Evolutionary conservation across 2,888 invertebrate species (phyloP).

Genomic region (Dusona sp.): DNA sequence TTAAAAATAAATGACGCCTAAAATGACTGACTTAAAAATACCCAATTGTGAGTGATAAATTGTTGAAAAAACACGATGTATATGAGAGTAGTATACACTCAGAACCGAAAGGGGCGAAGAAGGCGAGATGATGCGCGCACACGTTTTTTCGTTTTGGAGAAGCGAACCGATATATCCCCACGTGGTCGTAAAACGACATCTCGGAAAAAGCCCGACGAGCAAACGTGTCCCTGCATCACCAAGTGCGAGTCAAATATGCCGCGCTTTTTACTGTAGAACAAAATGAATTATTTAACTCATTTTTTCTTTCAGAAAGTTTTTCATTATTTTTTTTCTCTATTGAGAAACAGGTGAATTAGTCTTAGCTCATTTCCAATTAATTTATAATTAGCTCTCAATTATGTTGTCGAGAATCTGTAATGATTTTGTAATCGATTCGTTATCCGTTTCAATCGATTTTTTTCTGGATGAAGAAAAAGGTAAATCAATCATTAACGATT

Average conservation of each 20-base stretch:
- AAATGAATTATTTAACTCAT: conserved; percentile 6
- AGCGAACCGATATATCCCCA: conserved; percentile 63
- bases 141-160: conserved; percentile 59
- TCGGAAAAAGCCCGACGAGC: conserved; percentile 64
- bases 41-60: conserved; percentile 37
- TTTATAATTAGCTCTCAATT: neutral
- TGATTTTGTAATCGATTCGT: neutral
- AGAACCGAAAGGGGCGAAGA: conserved; percentile 14
- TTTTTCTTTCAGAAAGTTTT: neutral
- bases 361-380: neutral
- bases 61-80: conserved; percentile 9
- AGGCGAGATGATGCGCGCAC: conserved; percentile 30
- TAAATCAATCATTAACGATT: no score
- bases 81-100: neutral
- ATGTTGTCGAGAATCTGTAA: neutral
- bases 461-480: no score
- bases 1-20: conserved; percentile 2
- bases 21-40: conserved; percentile 22
- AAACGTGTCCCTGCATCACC: conserved; percentile 68
- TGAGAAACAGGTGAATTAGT: neutral
- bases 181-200: conserved; percentile 58
- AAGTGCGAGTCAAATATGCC: conserved; percentile 71
- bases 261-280: conserved; percentile 44
- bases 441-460: neutral
- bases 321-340: neutral